Conservation (phyloP, 2,888 invertebrate genomes). For the Meiosimyza decipiens region DNA sequence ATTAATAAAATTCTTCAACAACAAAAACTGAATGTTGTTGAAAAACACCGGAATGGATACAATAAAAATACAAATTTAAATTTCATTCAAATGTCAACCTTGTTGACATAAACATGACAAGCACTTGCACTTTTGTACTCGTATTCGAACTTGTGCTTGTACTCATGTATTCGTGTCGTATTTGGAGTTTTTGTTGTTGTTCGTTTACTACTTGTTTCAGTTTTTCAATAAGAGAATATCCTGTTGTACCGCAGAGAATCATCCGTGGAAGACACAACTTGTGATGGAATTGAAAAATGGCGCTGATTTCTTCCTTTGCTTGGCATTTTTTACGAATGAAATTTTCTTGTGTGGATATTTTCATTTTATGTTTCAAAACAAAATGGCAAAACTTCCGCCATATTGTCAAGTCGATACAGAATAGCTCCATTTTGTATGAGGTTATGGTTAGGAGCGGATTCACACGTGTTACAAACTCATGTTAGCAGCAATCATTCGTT, state of each 20-base stretch:
- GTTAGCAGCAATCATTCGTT: conserved; percentile 32
- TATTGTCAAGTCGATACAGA: conserved; percentile 34
- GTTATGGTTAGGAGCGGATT: background rate
- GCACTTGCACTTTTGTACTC: conserved; percentile 49
- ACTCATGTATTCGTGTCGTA: background rate
- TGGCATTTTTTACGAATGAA: conserved; percentile 4
- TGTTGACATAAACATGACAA: conserved; percentile 51
- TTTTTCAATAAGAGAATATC: background rate
- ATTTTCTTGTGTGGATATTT: background rate
- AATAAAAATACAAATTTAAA: conserved; percentile 41
- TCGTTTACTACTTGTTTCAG: background rate
- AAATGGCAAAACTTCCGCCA: conserved; percentile 4
- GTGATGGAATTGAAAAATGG: conserved; percentile 48
- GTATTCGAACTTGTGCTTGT: background rate
- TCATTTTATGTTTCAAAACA: background rate
- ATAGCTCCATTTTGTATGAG: background rate
- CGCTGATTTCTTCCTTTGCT: conserved; percentile 38
- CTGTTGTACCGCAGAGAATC: background rate
- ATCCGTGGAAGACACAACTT: conserved; percentile 38
- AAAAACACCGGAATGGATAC: background rate
- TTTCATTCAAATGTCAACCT: conserved; percentile 49
- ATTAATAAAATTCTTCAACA: background rate
- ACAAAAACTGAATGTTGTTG: background rate
- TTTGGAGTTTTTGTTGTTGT: background rate
- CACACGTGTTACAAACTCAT: conserved; percentile 43